Evolutionary conservation across 2,888 invertebrate genomes (phyloP).

Genomic region (Noctuana brunneofusca): DNA sequence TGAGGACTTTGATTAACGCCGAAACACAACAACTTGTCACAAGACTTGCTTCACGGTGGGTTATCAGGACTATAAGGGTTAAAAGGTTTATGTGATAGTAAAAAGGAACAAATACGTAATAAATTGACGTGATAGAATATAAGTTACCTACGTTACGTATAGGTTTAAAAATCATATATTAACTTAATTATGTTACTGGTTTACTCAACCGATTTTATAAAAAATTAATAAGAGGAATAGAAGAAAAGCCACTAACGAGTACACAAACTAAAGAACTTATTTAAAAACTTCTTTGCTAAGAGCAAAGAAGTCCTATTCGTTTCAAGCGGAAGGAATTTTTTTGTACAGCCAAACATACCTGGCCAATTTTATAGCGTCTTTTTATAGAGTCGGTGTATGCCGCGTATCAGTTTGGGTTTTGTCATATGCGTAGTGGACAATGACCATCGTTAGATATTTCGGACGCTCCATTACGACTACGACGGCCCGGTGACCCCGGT

Average conservation of each 20-base stretch:
- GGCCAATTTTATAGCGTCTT: background rate
- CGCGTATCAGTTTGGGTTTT: conserved; percentile 35
- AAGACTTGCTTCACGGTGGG: too few species aligned
- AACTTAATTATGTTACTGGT: too few species aligned
- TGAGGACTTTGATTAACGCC: too few species aligned
- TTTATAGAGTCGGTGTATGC: background rate
- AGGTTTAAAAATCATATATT: too few species aligned
- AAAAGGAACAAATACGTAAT: too few species aligned
- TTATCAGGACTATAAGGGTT: too few species aligned
- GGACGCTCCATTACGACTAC: conserved; percentile 37
- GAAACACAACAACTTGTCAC: too few species aligned
- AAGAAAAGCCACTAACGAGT: background rate
- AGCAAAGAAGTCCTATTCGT: background rate
- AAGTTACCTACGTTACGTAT: too few species aligned
- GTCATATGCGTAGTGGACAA: conserved; percentile 53
- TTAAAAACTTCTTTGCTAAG: background rate
- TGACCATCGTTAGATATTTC: conserved; percentile 60
- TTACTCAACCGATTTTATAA: background rate
- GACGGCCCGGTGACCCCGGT: conserved; percentile 53
- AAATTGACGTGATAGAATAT: too few species aligned
- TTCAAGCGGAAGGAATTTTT: background rate
- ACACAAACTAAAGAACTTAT: background rate
- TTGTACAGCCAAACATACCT: background rate
- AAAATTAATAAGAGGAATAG: background rate
- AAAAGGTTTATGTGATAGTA: too few species aligned